Base-by-base conservation (phyloP, 1,140 invertebrate genomes). In the Bombus confusus region DNA sequence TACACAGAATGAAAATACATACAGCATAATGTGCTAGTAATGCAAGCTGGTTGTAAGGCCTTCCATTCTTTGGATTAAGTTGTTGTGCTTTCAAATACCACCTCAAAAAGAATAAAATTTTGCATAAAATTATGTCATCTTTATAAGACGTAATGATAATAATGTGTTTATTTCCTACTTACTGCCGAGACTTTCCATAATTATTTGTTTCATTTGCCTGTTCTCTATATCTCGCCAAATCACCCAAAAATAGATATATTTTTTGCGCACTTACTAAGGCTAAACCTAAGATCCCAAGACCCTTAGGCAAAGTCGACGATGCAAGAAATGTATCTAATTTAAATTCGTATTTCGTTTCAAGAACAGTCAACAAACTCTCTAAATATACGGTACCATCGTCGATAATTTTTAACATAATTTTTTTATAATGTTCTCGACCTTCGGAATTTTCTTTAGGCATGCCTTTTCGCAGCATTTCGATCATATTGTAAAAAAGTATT, bases 31-130 rank as follows among this genome's bases (percentile, higher is more conserved):
- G 96, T 34, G 98, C 98, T 91, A 99, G 95, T 90, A 99, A 96
- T n/a, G 98, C 99, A 86, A 99, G 95, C 93, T 99, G 98, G 95
- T 99, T 98, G 93, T 99, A 99, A 28, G 98, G 98, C 85, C 98
- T 96, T 52, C 98, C 98, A 96, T 99, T 99, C 95, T 99, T 98
- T 3, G 98, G 98, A 94, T 99, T 98, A 37, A 99, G 97, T 94
- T 98, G 97, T 92, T 99, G 98, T 10, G 99, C 98, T 96, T 98
- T 98, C 41, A 98, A 96, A 93, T 99, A 99, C 96, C 97, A 98
- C 89, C 97, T 97, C 84, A 78, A 95, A 96, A 89, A 85, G 62
- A 52, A 18, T 34, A 22, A 72, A 83, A 47, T 0, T 85, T 31
- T 31, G 62, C 8, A 22, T 71, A 39, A 59, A 71, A 62, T 5